Percentiles rank a stretch among this genome's conserved stretches.
phyloP scores from a whole-genome alignment of 2,113 vertebrate species.

The Sphyrna mokarran region DNA sequence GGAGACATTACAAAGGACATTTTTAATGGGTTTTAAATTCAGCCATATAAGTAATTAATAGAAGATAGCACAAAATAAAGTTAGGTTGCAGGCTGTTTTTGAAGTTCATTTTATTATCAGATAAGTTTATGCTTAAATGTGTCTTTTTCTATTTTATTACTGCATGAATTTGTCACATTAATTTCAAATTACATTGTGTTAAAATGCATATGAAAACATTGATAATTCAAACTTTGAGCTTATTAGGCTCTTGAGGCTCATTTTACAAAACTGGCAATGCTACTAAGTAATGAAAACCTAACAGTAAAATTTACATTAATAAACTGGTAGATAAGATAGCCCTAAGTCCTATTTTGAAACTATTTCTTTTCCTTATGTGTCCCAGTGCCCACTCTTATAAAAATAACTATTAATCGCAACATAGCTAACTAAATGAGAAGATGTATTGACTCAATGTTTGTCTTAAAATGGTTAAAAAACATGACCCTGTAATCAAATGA shows the following conservation, averaged over 20 bases:
- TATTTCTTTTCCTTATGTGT: neutral
- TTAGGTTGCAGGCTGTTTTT: neutral
- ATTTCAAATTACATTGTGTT: slow-evolving; percentile 29
- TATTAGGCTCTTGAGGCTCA: slow-evolving; percentile 23
- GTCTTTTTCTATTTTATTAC: slow-evolving; percentile 20
- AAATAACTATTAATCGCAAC: neutral
- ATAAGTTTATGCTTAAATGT: slow-evolving; percentile 11
- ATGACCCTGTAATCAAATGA: neutral
- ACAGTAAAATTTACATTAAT: slow-evolving; percentile 26
- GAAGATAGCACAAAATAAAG: neutral
- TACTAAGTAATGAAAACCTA: neutral
- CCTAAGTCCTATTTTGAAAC: neutral
- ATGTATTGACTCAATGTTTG: neutral
- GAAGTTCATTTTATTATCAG: slow-evolving; percentile 11
- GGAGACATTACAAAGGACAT: neutral
- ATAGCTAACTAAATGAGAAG: neutral
- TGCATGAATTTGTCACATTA: slow-evolving; percentile 28
- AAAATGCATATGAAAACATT: slow-evolving; percentile 25
- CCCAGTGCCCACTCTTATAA: neutral
- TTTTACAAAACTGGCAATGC: neutral
- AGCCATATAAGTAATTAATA: neutral
- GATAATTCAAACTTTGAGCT: slow-evolving; percentile 27
- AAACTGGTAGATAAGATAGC: neutral
- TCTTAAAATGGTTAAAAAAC: too few species aligned
- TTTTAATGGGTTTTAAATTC: neutral